A percentile compares a stretch with the other conserved stretches of the same genome.
phyloP scores from a whole-genome alignment of 1,140 invertebrate genomes.

The Calephelis virginiensis region DNA sequence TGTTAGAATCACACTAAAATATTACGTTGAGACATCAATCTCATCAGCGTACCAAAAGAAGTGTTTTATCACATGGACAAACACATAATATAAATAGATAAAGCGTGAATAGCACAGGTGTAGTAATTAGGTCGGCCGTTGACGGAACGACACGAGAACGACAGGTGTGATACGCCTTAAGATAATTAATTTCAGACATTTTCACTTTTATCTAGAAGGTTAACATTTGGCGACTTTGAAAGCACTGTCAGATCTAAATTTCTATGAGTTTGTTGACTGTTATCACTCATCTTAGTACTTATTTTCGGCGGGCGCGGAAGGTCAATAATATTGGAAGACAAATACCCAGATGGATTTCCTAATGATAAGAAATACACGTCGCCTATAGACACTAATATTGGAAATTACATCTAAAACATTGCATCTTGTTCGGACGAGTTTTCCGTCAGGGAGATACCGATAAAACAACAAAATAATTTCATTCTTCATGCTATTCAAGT shows the following conservation, averaged over 20 bases:
- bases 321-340: neutral
- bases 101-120: slow-evolving; percentile 43
- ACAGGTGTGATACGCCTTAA: slow-evolving; percentile 39
- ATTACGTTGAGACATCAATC: too few relatives aligned
- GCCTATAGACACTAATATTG: too few relatives aligned
- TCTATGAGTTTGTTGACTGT: neutral
- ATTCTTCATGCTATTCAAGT: too few relatives aligned
- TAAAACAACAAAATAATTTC: too few relatives aligned
- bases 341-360: neutral
- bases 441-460: too few relatives aligned
- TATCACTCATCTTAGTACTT: neutral
- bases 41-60: too few relatives aligned
- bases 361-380: neutral
- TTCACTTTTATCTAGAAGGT: slow-evolving; percentile 43
- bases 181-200: slow-evolving; percentile 43
- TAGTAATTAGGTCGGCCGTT: slow-evolving; percentile 42
- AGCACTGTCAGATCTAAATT: slow-evolving; percentile 10
- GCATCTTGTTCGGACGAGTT: too few relatives aligned
- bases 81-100: slow-evolving; percentile 24
- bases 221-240: slow-evolving; percentile 11
- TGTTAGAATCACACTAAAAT: too few relatives aligned
- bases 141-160: slow-evolving; percentile 30
- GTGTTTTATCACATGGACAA: neutral
- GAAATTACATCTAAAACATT: too few relatives aligned
- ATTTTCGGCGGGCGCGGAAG: too few relatives aligned